Evolutionary conservation across 2,888 invertebrate genomes (phyloP), one percentile per base, ranked within the genome.

Genomic region (Drosophila lutescens): DNA sequence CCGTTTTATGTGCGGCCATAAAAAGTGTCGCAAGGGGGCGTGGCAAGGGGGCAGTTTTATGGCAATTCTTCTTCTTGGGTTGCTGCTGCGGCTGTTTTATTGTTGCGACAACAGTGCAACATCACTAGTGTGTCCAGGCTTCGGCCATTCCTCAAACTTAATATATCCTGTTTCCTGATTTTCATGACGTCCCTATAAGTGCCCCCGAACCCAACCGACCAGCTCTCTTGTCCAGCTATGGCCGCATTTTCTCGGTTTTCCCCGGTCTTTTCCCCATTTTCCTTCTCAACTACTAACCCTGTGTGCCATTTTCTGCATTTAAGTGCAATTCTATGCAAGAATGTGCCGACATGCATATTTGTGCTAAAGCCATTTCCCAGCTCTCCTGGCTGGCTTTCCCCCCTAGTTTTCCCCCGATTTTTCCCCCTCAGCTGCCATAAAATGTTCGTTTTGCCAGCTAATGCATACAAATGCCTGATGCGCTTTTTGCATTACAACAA

Each of bases 131-230:
- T 80, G 85, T 67, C 65, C 74, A 78, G 74, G 44, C 44, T 30
- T 55, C 60, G 74, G 44, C 78, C 82, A 87, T 85, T 82, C 87
- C 77, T 85, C 84, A 85, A 86, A 85, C 87, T 77, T 85, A 87
- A 85, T 85, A 86, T 82, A 85, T 85, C 84, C 84, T 85, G 84
- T 85, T 87, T 85, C 85, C 84, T 87, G 87, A 85, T 85, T 87
- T 87, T 85, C 87, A 87, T 85, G 85, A 80, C 82, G 82, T 85
- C 62, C 62, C 72, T 57, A 69, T 71, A 84, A 81, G 74, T 74
- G 73, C 76, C 60, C 26, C 26, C 26, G 26, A 26, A 26, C 26
- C 26, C 26, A 26, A 6, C 26, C 53, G 47, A 30, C 49, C 47
- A 41, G 41, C 60, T 34, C 60, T 34, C 53, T 60, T 60, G 23